Evolutionary conservation across 2,113 vertebrate species (phyloP), one percentile per base, ranked within the genome.

Genomic region (Haemorhous mexicanus): DNA sequence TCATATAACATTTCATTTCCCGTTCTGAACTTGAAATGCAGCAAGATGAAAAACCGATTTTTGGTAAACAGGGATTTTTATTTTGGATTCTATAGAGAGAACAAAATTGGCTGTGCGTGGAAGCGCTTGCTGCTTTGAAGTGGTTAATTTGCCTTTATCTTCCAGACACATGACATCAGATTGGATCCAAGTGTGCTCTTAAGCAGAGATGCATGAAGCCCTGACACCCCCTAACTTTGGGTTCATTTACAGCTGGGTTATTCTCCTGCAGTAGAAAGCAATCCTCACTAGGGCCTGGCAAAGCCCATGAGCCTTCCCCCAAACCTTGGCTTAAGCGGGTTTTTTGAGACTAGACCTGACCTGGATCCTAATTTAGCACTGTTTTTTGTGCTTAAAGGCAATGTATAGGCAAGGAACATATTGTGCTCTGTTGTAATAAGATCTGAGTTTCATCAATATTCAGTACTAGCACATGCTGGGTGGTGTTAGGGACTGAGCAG

Each of bases 391-490:
- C 73, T 56, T 56, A 13, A 72, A 87, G 39, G 28, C 12, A 78
- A 46, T 46, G 41, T 89, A 76, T 79, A 94, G 87, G 67, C 70
- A 87, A 58, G 62, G 81, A 94, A 94, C 67, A 79, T 73, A 93
- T 67, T 93, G 93, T 83, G 63, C 58, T 58, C 24, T 19, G 19
- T 30, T 15, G 74, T 89, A 95, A 91, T 83, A 87, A 94, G 79
- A 72, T 74, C 43, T 37, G 82, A 74, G 68, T 93, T 96, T 93
- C 94, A 93, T 95, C 92, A 92, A 47, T 96, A 90, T 90, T 95
- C 95, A 96, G 59, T 39, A 61, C 84, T 64, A 55, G 85, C 50
- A 86, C 82, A 49, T 94, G 82, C 95, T 95, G 94, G 92, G 95
- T 88, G 87, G 79, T 90, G 75, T 23, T 90, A 47, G 78, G 86